Evolutionary conservation across 2,888 invertebrate species (phyloP).

Genomic region (Calameuta pallipes): DNA sequence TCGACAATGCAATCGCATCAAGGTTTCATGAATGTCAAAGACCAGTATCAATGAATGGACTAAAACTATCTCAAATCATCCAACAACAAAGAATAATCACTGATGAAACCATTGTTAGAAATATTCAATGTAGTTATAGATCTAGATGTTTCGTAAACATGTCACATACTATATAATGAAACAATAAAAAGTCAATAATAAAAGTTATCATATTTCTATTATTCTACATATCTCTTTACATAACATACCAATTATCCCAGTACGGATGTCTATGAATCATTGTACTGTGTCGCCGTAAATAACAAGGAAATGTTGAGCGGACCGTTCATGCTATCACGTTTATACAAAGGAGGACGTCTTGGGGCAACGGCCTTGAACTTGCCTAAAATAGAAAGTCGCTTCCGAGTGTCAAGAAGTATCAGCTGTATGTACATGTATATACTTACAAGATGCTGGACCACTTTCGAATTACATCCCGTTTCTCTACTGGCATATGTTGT

Average conservation of each 20-base stretch:
- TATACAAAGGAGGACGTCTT: neutral
- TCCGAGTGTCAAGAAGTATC: conserved; percentile 18
- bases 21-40: neutral
- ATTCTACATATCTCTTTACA: neutral
- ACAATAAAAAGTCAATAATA: neutral
- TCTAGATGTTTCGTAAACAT: neutral
- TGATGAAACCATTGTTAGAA: neutral
- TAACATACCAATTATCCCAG: neutral
- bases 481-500: neutral
- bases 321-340: neutral
- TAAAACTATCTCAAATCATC: neutral
- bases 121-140: neutral
- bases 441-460: conserved; percentile 24
- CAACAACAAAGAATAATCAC: neutral
- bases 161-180: neutral
- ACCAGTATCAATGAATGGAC: neutral
- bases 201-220: neutral
- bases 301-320: neutral
- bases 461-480: conserved; percentile 30
- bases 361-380: conserved; percentile 38
- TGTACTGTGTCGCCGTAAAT: neutral
- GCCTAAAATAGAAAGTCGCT: conserved; percentile 36
- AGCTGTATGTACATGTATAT: neutral
- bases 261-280: neutral
- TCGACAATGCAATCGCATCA: neutral